Base-by-base conservation (phyloP, 2,888 invertebrate genomes). In the Perdita meconis region DNA sequence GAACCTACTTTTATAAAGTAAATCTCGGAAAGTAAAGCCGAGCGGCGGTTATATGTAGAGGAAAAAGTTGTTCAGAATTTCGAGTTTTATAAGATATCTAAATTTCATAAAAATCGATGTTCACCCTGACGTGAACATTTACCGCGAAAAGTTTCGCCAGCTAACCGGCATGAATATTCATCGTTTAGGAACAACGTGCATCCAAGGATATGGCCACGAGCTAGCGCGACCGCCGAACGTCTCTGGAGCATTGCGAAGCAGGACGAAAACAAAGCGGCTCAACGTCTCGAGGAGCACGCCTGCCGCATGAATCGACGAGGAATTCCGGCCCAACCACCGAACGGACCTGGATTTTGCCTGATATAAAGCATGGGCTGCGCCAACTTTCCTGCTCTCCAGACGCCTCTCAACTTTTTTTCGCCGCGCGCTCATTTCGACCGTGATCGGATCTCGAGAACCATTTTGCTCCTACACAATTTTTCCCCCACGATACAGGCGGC, bases 201-300 rank as follows among this genome's bases (percentile, higher is more conserved):
- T 63, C 63, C 86, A 26, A 93, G 95, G 84, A 94, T 97, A 8
- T 98, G 98, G 96, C 98, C 98, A 0, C 94, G 98, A 81, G 96
- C 97, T 0, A 95, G 96, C 70, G 97, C 97, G 0, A 95, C 96
- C 0, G 98, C 97, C 0, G 98, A 98, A 92, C 94, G 96, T 78
- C 93, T 98, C 0, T 98, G 98, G 98, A 90, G 84, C 55, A 13
- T 76, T 30, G 30, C 59, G 1, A 71, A 69, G 4, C 81, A 87
- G 6, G 82, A 86, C 76, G 83, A 92, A 0, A 84, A 88, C 0
- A 89, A 92, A n/a, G 96, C 95, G 0, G 92, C 93, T 40, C 90
- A 92, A 61, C 93, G 97, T 75, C 89, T 97, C 42, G 96, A 96
- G 88, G 96, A 96, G 88, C 94, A 96, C 81, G 92, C 93, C 16